phyloP scores from a whole-genome alignment of 1,140 invertebrate species.

The Zaprionus africanus region DNA sequence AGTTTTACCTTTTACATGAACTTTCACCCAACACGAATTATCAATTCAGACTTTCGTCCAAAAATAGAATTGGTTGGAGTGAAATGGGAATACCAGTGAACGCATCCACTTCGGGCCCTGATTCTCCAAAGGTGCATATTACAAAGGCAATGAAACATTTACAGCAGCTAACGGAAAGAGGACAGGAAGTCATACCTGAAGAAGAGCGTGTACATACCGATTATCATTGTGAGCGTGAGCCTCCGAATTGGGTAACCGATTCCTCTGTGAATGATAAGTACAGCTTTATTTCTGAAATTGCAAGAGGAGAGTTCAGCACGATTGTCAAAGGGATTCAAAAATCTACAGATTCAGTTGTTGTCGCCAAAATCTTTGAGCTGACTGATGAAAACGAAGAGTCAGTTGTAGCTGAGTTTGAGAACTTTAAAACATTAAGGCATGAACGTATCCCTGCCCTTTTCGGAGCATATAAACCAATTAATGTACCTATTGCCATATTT shows the following conservation, averaged over 20 bases:
- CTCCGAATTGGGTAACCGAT: constrained; percentile 89
- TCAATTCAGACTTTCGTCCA: constrained; percentile 94
- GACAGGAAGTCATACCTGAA: constrained; percentile 89
- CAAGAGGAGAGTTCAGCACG: constrained; percentile 93
- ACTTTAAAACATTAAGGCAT: constrained; percentile 91
- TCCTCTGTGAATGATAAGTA: constrained; percentile 89
- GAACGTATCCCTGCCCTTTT: constrained; percentile 92
- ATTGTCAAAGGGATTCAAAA: constrained; percentile 93
- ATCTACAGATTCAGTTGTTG: constrained; percentile 88
- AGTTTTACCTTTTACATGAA: constrained; percentile 94
- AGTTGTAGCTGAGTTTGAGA: constrained; percentile 92
- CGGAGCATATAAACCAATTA: constrained; percentile 89
- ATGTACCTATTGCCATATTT: constrained; percentile 88
- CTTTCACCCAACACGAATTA: constrained; percentile 92
- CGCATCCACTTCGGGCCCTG: constrained; percentile 88
- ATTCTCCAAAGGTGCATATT: constrained; percentile 89
- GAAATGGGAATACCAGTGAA: constrained; percentile 91
- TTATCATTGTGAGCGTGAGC: constrained; percentile 90
- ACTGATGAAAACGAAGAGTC: constrained; percentile 87
- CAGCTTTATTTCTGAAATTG: constrained; percentile 93
- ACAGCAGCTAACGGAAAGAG: constrained; percentile 92
- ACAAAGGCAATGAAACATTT: constrained; percentile 92
- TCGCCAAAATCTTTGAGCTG: constrained; percentile 92
- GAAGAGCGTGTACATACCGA: constrained; percentile 88
- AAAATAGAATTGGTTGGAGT: constrained; percentile 97